phyloP scores from a whole-genome alignment of 2,113 vertebrate species.

The Gyps fulvus region DNA sequence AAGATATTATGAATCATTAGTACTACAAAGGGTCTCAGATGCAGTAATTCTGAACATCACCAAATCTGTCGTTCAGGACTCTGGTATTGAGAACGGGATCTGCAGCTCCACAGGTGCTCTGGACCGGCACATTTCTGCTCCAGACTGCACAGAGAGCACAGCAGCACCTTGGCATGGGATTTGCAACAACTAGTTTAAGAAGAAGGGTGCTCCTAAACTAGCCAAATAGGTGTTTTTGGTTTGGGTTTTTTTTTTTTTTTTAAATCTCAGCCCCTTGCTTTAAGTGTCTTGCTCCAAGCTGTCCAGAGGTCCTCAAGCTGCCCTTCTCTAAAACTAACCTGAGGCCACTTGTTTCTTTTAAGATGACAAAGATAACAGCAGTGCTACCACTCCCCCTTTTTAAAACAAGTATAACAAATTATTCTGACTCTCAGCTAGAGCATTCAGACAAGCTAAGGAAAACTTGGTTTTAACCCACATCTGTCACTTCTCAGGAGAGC shows the following conservation, averaged over 20 bases:
- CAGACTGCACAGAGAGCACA: neutral
- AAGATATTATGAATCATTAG: neutral
- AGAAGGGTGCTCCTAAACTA: neutral
- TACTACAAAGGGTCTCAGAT: neutral
- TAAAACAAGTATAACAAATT: neutral
- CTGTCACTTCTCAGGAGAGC: neutral
- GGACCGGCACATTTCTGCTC: neutral
- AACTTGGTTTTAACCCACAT: neutral
- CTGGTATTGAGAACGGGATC: neutral
- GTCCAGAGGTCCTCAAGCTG: neutral
- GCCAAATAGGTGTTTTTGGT: neutral
- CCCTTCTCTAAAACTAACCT: neutral
- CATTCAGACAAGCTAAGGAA: neutral
- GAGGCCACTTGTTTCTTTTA: neutral
- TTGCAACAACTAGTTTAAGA: neutral
- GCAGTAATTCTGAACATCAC: neutral
- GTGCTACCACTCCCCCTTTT: neutral
- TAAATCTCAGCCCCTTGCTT: neutral
- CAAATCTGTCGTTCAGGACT: neutral
- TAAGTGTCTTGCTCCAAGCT: neutral
- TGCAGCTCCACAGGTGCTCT: neutral
- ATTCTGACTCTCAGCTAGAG: neutral
- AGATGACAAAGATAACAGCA: neutral
- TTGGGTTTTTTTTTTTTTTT: neutral
- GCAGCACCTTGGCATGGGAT: neutral